Percentiles rank a stretch among this genome's conserved stretches.
Conservation (phyloP, 2,888 invertebrate genomes). For the Prosopocoilus inquinatus region DNA sequence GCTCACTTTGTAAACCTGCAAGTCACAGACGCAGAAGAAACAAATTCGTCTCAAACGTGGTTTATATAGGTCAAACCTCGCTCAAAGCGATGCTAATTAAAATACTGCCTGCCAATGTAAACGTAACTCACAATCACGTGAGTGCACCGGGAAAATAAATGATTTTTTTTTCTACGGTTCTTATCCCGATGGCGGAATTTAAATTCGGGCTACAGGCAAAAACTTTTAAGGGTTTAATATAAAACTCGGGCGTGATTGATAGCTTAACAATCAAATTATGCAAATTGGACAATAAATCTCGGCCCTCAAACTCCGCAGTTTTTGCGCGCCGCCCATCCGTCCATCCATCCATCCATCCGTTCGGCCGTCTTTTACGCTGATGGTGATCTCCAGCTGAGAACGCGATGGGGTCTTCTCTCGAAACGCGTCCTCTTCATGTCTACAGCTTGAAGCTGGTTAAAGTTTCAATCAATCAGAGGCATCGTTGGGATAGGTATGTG, state of each 20-base stretch:
- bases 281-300: constrained; percentile 20
- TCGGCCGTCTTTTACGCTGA: constrained; percentile 5
- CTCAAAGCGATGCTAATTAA: too few relatives aligned
- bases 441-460: constrained; percentile 27
- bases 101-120: too few relatives aligned
- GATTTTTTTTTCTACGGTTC: too few relatives aligned
- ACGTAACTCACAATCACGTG: too few relatives aligned
- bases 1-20: too few relatives aligned
- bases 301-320: constrained; percentile 13
- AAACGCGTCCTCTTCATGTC: constrained; percentile 23
- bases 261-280: constrained; percentile 20
- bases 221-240: constrained; percentile 16
- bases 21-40: too few relatives aligned
- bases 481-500: constrained; percentile 22
- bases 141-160: too few relatives aligned
- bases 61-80: too few relatives aligned
- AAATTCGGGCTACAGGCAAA: constrained; percentile 11
- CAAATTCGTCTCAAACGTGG: too few relatives aligned
- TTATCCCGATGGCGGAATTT: constrained; percentile 1
- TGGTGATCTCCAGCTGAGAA: constrained; percentile 10
- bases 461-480: constrained; percentile 28
- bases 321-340: background rate
- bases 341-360: too few relatives aligned
- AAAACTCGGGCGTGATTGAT: constrained; percentile 17
- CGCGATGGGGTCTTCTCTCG: constrained; percentile 4